Percentiles rank a stretch among this genome's conserved stretches.
Evolutionary conservation across 2,113 vertebrate species (phyloP).

Genomic region (Chionomys nivalis): DNA sequence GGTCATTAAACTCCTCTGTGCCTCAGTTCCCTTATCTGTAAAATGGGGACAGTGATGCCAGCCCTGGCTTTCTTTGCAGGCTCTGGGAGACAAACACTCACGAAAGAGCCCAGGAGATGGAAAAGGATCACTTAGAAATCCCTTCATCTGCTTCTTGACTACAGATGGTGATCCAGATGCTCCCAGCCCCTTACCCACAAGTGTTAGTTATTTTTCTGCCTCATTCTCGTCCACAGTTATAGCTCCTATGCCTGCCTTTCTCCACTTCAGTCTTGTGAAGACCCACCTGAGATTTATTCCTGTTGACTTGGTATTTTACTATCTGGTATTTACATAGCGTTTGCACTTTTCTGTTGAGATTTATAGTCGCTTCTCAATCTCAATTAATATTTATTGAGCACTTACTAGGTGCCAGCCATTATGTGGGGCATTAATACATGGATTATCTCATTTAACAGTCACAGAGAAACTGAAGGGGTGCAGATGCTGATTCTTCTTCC

Average conservation of each 20-base stretch:
- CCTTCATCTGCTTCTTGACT: neutral
- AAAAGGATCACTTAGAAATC: neutral
- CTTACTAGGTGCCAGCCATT: slow-evolving; percentile 25
- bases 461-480: neutral
- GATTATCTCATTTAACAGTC: neutral
- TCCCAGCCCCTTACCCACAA: neutral
- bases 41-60: neutral
- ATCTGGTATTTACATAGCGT: slow-evolving; percentile 1
- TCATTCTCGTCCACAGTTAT: neutral
- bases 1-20: neutral
- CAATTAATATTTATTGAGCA: slow-evolving; percentile 47
- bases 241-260: neutral
- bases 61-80: neutral
- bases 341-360: slow-evolving; percentile 21
- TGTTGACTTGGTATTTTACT: slow-evolving; percentile 52
- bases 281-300: slow-evolving; percentile 41
- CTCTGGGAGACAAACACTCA: neutral
- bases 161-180: slow-evolving; percentile 17
- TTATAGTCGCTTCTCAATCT: slow-evolving; percentile 33
- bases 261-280: slow-evolving; percentile 46
- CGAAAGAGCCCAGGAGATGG: neutral
- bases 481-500: neutral
- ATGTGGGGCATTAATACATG: neutral
- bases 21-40: neutral
- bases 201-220: neutral